These are phyloP conservation scores for Cephus rjabovi DNA, from an alignment of 2,888 invertebrate species.

Conservation along the genomic window DNA sequence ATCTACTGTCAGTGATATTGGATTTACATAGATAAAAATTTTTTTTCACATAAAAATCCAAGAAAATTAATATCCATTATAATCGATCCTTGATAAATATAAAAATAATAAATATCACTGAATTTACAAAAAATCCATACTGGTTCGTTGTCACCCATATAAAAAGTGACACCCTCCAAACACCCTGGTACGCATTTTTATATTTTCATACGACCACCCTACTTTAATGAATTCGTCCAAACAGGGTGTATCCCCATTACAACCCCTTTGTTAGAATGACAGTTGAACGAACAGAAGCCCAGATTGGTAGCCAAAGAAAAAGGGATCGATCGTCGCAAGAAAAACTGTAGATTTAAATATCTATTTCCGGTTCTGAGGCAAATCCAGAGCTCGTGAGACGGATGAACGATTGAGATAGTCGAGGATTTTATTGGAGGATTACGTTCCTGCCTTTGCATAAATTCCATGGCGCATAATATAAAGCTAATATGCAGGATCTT, in stretches of 20 bases:
- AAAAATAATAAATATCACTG: not conserved
- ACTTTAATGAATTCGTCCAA: not conserved
- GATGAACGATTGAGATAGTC: conserved; percentile 43
- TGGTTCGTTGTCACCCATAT: not conserved
- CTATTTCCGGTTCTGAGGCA: not conserved
- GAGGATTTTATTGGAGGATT: conserved; percentile 35
- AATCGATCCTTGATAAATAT: not conserved
- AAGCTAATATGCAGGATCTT: conserved; percentile 9
- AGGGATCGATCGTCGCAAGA: not conserved
- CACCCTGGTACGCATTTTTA: not conserved
- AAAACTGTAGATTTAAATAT: not conserved
- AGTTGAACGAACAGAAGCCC: not conserved
- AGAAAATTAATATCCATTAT: not conserved
- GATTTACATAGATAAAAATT: no score
- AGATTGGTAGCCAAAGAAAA: not conserved
- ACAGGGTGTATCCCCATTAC: not conserved
- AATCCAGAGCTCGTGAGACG: conserved; percentile 7
- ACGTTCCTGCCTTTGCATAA: conserved; percentile 43
- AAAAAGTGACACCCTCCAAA: not conserved
- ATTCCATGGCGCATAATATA: conserved; percentile 37
- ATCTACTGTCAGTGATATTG: not conserved
- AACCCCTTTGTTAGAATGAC: not conserved
- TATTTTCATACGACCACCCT: not conserved
- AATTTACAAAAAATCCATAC: not conserved
- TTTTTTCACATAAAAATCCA: no score